Conservation (phyloP, 2,113 vertebrate genomes). For the Climacteris rufus region DNA sequence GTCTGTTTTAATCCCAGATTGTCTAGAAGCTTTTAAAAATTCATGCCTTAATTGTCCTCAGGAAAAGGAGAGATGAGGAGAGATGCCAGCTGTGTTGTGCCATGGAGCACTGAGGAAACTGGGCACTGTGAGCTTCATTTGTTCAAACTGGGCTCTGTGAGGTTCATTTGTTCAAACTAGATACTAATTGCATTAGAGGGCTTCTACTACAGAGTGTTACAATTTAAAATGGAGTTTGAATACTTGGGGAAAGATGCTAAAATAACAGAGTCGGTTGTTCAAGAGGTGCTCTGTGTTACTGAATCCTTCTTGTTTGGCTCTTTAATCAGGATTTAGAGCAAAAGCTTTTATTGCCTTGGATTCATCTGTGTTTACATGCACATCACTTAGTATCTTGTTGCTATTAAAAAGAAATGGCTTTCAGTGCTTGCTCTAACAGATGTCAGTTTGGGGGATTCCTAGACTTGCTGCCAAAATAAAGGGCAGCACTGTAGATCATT, state of each 20-base stretch:
- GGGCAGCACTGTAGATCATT: background rate
- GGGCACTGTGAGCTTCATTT: background rate
- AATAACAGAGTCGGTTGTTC: background rate
- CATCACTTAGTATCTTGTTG: background rate
- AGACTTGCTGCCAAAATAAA: background rate
- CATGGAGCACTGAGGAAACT: background rate
- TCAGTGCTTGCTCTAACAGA: background rate
- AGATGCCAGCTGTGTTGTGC: background rate
- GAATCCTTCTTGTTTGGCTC: background rate
- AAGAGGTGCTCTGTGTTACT: accelerated
- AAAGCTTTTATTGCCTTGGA: background rate
- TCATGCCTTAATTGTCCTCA: accelerated
- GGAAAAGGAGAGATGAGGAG: background rate
- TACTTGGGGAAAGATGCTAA: background rate
- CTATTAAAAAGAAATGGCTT: background rate
- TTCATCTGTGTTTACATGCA: background rate
- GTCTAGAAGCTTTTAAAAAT: background rate
- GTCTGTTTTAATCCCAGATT: background rate
- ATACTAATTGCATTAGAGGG: background rate
- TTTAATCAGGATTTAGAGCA: background rate
- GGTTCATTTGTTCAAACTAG: background rate
- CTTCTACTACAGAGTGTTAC: background rate
- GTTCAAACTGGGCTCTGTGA: no score
- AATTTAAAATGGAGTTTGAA: background rate
- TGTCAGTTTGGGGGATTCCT: background rate